Base-by-base conservation (phyloP, 35 echinoderm and acorn worm species). In the Amphiura filiformis region DNA sequence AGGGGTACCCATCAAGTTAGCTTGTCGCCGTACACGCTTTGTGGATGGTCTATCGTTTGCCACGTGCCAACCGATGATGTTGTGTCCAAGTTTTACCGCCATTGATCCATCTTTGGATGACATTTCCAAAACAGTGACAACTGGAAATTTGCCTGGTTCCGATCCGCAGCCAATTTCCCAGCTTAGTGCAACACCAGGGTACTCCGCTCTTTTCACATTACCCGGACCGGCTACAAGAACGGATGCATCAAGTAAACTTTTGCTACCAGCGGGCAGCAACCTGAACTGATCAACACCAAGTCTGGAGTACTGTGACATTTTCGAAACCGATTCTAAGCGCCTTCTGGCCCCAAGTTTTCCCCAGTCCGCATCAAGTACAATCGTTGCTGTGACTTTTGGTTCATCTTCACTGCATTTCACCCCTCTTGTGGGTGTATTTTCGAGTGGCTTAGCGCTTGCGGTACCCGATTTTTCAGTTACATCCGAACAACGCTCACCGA, bases 341-440 rank as follows among this genome's bases (percentile, higher is more conserved):
- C 90, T 83, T 37, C 87, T 32, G 38, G 90, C 82, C 31, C 80
- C 39, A 49, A 99, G 57, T 42, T 89, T 84, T 18, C 90, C 90
- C 91, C 93, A 95, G 35, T 99, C 93, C 22, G 96, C 96, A 99
- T 99, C 96, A 26, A 99, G 93, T 38, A 99, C 86, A 84, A 99
- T 94, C 14, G 93, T 89, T 80, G 96, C 96, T 34, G 79, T 49
- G 39, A 94, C 87, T 31, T 75, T 90, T 35, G 93, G 65, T 37
- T 94, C 87, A 32, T 93, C 93, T 65, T 85, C 38, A 35, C 84
- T 79, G 57, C 96, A 99, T 37, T 78, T 79, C 5, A 89, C 87
- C 57, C 82, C 94, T 82, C 52, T 81, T 26, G 87, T 86, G 32
- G 83, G 20, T 30, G 85, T 0, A 7, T 90, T 57, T 37, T 84